Evolutionary conservation across 2,888 invertebrate genomes (phyloP), one percentile per base, ranked within the genome.

Genomic region (Noctuana brunneofusca): DNA sequence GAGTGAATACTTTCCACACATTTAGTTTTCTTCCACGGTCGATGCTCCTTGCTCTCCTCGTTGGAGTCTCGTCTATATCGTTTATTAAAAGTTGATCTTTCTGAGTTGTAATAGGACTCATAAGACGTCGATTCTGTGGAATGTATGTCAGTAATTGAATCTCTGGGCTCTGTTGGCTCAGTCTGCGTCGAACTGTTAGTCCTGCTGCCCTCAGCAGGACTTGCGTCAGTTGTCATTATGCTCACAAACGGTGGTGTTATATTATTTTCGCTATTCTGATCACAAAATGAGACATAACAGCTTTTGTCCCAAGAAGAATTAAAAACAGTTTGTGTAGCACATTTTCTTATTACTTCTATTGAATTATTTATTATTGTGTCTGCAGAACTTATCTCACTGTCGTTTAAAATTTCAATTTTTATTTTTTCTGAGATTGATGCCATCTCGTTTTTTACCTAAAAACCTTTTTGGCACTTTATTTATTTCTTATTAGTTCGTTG

Each of bases 331-430:
- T 73, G 68, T 68, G 72, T 72, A 55, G 74, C 69, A 70, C 80
- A 81, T 84, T 82, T 84, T 65, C 90, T 76, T 66, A 90, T 75
- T 64, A 79, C 72, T 83, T 90, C 91, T 58, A 89, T 71, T 4
- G 86, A 83, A 69, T 79, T 76, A 67, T 74, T 68, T 58, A 64
- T 48, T 65, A 64, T 52, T 62, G 54, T 55, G 24, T 69, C 64
- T 14, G 63, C 49, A 53, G 65, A 64, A 65, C 71, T 70, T 72
- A 54, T 66, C 66, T 77, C 76, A 65, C 70, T 76, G 78, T 69
- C 72, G 69, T 63, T 62, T 24, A 12, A n/a, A 12, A 30, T 50
- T 49, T 50, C 50, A 30, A 59, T 69, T 65, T 59, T 71, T 68
- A 68, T 68, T 71, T 75, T 74, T 75, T 74, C 70, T 57, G 65